Evolutionary conservation across 2,888 invertebrate genomes (phyloP), one percentile per base, ranked within the genome.

Genomic region (Dryobota labecula): DNA sequence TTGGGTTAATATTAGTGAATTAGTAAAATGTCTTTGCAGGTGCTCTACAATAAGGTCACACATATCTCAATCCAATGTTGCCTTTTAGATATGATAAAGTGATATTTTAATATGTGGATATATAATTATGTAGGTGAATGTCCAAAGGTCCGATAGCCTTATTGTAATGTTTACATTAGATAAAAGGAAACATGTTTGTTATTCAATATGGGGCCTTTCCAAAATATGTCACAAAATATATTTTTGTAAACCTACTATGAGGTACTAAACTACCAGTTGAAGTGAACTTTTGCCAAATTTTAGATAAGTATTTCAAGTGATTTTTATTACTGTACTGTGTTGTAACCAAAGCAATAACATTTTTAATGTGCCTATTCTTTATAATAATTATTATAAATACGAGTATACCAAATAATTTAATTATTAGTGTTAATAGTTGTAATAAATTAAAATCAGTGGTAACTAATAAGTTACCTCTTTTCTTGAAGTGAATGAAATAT

Each of bases 321-420:
- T 92, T 93, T 89, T 91, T 91, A 92, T 88, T 86, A 89, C 87
- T 91, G 88, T 91, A 94, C 92, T 95, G 92, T 94, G 93, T 93
- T 94, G 92, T 93, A 95, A 95, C 95, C 95, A 95, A 95, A 95
- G 95, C 95, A 95, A 95, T 95, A 95, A 94, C 92, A 91, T 92
- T 90, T 91, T 88, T 91, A 91, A 93, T 93, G 93, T 95, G 94
- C 94, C 94, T 95, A 94, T 93, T 86, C 91, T 92, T 88, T 91
- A 90, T 89, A 90, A 89, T 87, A 80, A 78, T 82, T 54, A 83
- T 81, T 80, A 89, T 89, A 89, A 90, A 89, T 90, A 90, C 86
- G 86, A 88, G 78, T 90, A 92, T 92, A 92, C 94, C 93, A 94
- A 95, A 94, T 93, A 93, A 90, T 91, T 88, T 93, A 92, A 91